Base-by-base conservation (phyloP, 2,113 vertebrate genomes). In the Aplodontia rufa region DNA sequence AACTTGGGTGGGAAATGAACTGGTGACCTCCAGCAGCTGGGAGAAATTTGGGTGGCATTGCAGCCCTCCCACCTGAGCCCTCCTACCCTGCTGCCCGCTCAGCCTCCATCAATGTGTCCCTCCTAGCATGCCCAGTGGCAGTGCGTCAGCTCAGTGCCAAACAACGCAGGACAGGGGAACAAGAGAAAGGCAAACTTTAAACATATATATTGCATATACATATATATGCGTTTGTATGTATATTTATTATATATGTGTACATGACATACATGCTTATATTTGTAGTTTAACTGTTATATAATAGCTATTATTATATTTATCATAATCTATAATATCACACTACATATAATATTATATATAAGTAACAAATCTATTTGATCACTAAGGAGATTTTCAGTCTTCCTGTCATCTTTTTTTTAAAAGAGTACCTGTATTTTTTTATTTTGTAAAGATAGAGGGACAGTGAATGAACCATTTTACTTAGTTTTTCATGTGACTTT, bases 1-100 rank as follows among this genome's bases (percentile, higher is more conserved):
- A 3, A 72, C 66, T 71, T 53, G 58, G 66, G 82, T 60, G 32
- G 11, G 1, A 11, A 49, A 42, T 60, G 71, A 91, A 37, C 81
- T 1, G 0, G n/a, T 6, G 78, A 76, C 64, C 75, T 66, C 42
- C 1, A 6, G 51, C 35, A 51, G 28, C 3, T 0, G 51, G 16
- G 53, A 74, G 35, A 82, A 24, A 35, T 53, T 60, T 5, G 1
- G 45, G 40, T 89, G 7, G 0, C 68, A 9, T 37, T 45, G 9
- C 51, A 1, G 19, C n/a, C 19, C 30, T 17, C 68, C 74, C 40
- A 28, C 45, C 76, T n/a, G 1, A 58, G 42, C 32, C 55, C 69
- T 58, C 47, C 45, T 42, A 6, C 55, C 60, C 58, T 12, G 6
- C 30, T 35, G 13, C 72, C 32, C 45, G 71, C 47, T 8, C 8